Base-by-base conservation (phyloP, 2,888 invertebrate species). In the Eremobia ochroleuca region DNA sequence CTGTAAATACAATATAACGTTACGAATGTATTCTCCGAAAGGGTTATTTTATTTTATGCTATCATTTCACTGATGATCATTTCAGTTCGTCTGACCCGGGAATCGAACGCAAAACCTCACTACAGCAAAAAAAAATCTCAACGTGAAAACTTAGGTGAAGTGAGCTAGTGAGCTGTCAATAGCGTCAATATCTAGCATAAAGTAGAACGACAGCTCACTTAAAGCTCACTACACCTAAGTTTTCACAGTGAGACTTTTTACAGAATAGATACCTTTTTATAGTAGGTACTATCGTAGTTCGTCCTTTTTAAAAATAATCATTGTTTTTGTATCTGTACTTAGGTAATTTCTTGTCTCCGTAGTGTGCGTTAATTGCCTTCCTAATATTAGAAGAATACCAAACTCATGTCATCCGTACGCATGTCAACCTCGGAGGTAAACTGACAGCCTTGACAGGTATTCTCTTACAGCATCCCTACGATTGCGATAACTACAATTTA, bases 391-490 rank as follows among this genome's bases (percentile, higher is more conserved):
- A 75, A 21, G n/a, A 46, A 15, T 46, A n/a, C 13, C 18, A 49
- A 40, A 15, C 34, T 76, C 21, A 76, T 18, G n/a, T 76, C 46
- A 61, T 49, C 49, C 11, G n/a, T 18, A 34, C 28, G 21, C 58
- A 25, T 28, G 34, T 46, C 25, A 18, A 18, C 37, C 18, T 28
- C 13, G 0, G 13, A 28, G 34, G 18, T 31, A 18, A 46, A 37
- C 25, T 34, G 6, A 40, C 2, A 52, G 25, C 25, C 25, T 25
- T 13, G 25, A 46, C 28, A 28, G 11, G 43, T 11, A 34, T 28
- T 73, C 11, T n/a, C 9, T 58, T 34, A 58, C 2, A 34, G 37
- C 28, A 21, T 25, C 13, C 34, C 25, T 62, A 25, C 46, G 5
- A 46, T 46, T 46, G 6, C 1, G 18, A 18, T 46, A 11, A 13